phyloP scores from a whole-genome alignment of 2,888 invertebrate genomes.

The Caenorhabditis sp. region DNA sequence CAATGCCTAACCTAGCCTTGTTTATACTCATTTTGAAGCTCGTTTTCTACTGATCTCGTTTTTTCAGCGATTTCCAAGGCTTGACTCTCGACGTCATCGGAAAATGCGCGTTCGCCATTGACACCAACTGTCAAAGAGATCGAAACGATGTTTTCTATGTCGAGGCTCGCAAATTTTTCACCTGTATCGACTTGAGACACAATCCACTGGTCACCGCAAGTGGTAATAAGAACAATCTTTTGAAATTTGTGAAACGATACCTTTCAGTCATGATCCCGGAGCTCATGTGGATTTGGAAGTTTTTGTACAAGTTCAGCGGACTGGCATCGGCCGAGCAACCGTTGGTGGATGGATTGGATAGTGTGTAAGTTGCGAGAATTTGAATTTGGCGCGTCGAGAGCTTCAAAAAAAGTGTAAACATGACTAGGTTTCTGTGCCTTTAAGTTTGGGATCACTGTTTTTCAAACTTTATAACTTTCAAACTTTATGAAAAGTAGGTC shows the following conservation, averaged over 20 bases:
- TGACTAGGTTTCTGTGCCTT: neutral
- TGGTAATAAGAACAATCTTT: neutral
- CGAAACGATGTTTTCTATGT: constrained; percentile 71
- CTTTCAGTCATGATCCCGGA: constrained; percentile 68
- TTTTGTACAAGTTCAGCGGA: constrained; percentile 56
- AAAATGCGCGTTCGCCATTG: constrained; percentile 75
- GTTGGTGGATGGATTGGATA: constrained; percentile 57
- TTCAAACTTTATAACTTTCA: no score
- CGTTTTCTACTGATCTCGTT: neutral
- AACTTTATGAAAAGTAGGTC: neutral
- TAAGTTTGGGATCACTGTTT: no score
- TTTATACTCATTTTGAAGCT: no score
- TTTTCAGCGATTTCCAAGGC: constrained; percentile 78
- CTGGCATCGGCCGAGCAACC: constrained; percentile 57
- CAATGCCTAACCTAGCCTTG: neutral
- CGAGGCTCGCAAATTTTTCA: constrained; percentile 38
- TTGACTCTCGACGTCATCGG: constrained; percentile 79
- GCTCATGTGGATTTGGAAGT: constrained; percentile 61
- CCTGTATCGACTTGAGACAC: constrained; percentile 29
- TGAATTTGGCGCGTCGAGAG: no score
- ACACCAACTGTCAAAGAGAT: constrained; percentile 71
- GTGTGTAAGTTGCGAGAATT: constrained; percentile 55
- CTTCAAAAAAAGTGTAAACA: no score
- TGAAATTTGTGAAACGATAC: neutral
- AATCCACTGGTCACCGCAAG: constrained; percentile 23